Percentiles rank a stretch among this genome's conserved stretches.
phyloP scores from a whole-genome alignment of 2,113 vertebrate genomes.

The Galeopterus variegatus region DNA sequence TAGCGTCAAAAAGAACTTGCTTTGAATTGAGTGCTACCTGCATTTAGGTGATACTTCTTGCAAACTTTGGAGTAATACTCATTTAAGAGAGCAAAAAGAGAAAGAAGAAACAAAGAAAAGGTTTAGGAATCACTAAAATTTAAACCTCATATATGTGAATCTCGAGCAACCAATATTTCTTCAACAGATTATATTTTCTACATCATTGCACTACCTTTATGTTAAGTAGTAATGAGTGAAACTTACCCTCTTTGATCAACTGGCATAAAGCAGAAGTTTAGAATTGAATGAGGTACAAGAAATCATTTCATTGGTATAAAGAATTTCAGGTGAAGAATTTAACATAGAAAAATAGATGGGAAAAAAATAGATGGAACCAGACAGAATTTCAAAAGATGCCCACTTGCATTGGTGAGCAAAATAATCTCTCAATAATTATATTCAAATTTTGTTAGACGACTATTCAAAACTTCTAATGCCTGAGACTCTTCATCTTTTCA shows the following conservation, averaged over 20 bases:
- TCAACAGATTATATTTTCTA: constrained; percentile 64
- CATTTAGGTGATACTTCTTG: neutral
- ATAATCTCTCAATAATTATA: neutral
- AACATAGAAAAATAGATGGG: constrained; percentile 24
- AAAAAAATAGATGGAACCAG: neutral
- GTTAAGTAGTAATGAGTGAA: constrained; percentile 50
- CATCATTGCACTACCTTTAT: constrained; percentile 24
- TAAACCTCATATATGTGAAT: constrained; percentile 43
- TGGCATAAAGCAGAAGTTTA: constrained; percentile 9
- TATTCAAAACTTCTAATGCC: neutral
- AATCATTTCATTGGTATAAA: constrained; percentile 35
- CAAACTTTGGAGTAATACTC: constrained; percentile 28
- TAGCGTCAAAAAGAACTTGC: neutral
- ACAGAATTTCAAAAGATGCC: neutral
- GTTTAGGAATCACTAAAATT: constrained; percentile 55
- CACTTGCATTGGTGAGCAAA: constrained; percentile 12
- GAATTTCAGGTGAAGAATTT: constrained; percentile 37
- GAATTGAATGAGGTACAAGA: constrained; percentile 30
- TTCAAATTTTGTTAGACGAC: neutral
- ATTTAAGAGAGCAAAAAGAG: neutral
- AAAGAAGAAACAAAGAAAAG: neutral
- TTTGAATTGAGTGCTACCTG: neutral
- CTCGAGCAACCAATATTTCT: constrained; percentile 62
- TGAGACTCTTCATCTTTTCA: neutral
- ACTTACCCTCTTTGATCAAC: constrained; percentile 37